Evolutionary conservation across 1,140 invertebrate genomes (phyloP), one percentile per base, ranked within the genome.

Genomic region (Lanistes nyassanus): DNA sequence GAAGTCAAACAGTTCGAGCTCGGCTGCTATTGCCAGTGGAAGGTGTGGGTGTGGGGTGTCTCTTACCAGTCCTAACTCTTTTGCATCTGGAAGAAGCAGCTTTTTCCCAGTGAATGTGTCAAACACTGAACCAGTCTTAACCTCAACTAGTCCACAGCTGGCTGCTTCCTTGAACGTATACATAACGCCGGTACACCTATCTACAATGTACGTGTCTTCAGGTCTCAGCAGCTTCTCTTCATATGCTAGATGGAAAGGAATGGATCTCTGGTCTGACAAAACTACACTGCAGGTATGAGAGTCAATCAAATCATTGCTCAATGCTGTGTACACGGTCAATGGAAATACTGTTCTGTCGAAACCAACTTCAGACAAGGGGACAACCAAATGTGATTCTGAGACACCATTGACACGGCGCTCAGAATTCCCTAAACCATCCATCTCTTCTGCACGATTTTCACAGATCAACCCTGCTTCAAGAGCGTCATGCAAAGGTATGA

Each of bases 131-230:
- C 95, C 95, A 65, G 93, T 93, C 65, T 92, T 91, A 0, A 92
- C 90, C 85, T 96, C 93, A 85, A 96, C 96, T 74, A 94, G 91
- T 62, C 94, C 93, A 88, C 94, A 93, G 36, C 94, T 93, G 64
- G 97, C 87, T 36, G 94, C 94, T 90, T 96, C 94, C 88, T 94
- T 94, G 51, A 81, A 78, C 42, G 70, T 34, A 70, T 81, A 79
- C 34, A 75, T 74, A 21, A 79, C 42, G 1, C 74, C 80, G 6
- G 76, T 76, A 21, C 73, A 74, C 11, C 67, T 56, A 51, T 79
- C 77, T 23, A 79, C 75, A 55, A 82, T 71, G 70, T 65, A 80
- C 19, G 74, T 75, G 62, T 70, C 75, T 53, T 79, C 77, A 31
- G 68, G 23, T 21, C 47, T 53, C 16, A 82, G 55, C n/a, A 81